Evolutionary conservation across 2,888 invertebrate genomes (phyloP), one percentile per base, ranked within the genome.

Genomic region (Artemia sinica): DNA sequence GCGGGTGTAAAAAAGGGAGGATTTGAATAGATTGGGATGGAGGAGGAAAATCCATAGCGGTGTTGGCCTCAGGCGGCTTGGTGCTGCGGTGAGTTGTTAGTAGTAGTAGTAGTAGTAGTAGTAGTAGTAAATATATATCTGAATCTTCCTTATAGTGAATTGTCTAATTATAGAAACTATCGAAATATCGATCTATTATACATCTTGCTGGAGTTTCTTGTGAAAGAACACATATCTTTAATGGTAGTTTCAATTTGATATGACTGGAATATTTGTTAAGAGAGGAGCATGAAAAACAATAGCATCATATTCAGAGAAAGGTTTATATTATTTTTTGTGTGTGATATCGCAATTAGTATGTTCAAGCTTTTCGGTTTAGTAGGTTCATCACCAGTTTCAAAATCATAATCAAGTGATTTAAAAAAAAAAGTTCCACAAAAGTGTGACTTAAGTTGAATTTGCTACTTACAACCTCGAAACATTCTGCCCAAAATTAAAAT

Each of bases 151-250:
- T 52, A 48, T 70, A 70, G 1, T 68, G 51, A 68, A 70, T 70
- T 18, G 70, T 70, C 70, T 68, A 70, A 49, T 70, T 70, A 28
- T 66, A 70, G 6, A 66, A 49, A 66, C 41, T 13, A 18, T 58
- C 58, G 10, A 9, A 58, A 58, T 14, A 8, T 10, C 10, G 58
- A 7, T 58, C 8, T 58, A 10, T 58, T 8, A n/a, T 65, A 51
- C 50, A 66, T 28, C 68, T 63, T 8, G 10, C 18, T n/a, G 70
- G 70, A 11, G 70, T 58, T 65, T 70, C 70, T 28, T 51, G 66
- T 11, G 66, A 66, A 18, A 68, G 66, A 68, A 70, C 18, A 70
- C 66, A 49, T 68, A 70, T 8, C 68, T 14, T 49, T 70, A 68
- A 8, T 68, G 50, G 4, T 66, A 68, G 51, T 50, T 12, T 18